Conservation (phyloP, 2,888 invertebrate species). For the Tethea ocularis region DNA sequence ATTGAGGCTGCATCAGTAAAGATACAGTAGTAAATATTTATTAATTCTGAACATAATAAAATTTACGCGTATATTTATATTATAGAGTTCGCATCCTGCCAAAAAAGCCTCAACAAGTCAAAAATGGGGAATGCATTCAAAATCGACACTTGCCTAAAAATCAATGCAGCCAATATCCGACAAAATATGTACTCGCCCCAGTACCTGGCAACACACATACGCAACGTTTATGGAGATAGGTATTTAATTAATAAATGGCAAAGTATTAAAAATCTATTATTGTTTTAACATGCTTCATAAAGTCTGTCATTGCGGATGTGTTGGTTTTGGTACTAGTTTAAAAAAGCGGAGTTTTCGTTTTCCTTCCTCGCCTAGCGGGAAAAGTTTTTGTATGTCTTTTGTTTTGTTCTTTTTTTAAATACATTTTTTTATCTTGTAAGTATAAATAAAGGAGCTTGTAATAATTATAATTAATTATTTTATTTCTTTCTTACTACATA, state of each 20-base stretch:
- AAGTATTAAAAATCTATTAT: too few species aligned
- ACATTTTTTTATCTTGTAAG: neutral
- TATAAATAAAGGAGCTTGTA: neutral
- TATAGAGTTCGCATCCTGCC: conserved; percentile 29
- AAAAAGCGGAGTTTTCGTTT: neutral
- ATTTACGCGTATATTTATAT: conserved; percentile 13
- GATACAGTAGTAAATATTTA: too few species aligned
- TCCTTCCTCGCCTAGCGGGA: neutral
- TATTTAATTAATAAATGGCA: too few species aligned
- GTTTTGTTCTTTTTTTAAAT: neutral
- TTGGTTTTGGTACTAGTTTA: neutral
- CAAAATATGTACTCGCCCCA: conserved; percentile 33
- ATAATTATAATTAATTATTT: neutral
- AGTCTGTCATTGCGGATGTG: neutral
- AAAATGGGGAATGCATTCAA: conserved; percentile 17
- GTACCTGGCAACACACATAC: conserved; percentile 37
- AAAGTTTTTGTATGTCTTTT: neutral
- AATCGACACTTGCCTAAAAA: conserved; percentile 27
- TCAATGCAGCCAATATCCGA: conserved; percentile 43
- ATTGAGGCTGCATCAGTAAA: too few species aligned
- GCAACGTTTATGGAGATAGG: conserved; percentile 32
- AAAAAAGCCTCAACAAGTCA: conserved; percentile 25
- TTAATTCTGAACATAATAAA: neutral
- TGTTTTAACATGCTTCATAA: neutral
- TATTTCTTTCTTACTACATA: neutral